Evolutionary conservation across 1,140 invertebrate species (phyloP), one percentile per base, ranked within the genome.

Genomic region (Oedothorax gibbosus): DNA sequence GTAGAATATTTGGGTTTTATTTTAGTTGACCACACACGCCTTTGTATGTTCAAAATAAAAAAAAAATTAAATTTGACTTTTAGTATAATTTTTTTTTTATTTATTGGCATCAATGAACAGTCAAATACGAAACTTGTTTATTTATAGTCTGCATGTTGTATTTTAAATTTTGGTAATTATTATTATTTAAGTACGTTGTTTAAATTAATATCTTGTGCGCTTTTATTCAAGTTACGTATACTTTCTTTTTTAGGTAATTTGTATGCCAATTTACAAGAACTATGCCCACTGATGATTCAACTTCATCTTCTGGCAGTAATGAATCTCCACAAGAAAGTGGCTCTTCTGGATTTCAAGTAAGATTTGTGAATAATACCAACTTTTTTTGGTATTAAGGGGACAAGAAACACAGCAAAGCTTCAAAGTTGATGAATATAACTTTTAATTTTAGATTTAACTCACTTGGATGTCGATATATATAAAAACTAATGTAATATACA

Each of bases 231-330:
- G 12, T 5, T 18, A 21, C 0, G 35, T 9, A 12, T 14, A 7
- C 3, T 60, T 49, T 75, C 15, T 57, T 75, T 54, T 57, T 3
- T 35, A 60, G 72, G 53, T 60, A 21, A 35, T 57, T 75, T 75
- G 72, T 75, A 75, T 57, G 53, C 7, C 11, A 75, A 57, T 20
- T 75, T 14, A 50, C 15, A 49, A 75, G 15, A 71, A 82, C 49
- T 18, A 82, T 82, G 80, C 56, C 80, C 4, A 10, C n/a, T 64
- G 69, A 82, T 64, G 80, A 82, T 12, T 82, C 80, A 12, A 73
- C 69, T 20, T 82, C 80, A 51, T 73, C 68, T 54, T 82, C 80
- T 21, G 69, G 57, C 7, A 64, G 20, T 21, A 73, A 82, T 65
- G 80, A 82, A 20, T 35, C 68, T n/a, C 57, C 60, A 73, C 56